Percentiles rank a stretch among this genome's conserved stretches.
Conservation (phyloP, 2,888 invertebrate genomes). For the Drosophila putrida region DNA sequence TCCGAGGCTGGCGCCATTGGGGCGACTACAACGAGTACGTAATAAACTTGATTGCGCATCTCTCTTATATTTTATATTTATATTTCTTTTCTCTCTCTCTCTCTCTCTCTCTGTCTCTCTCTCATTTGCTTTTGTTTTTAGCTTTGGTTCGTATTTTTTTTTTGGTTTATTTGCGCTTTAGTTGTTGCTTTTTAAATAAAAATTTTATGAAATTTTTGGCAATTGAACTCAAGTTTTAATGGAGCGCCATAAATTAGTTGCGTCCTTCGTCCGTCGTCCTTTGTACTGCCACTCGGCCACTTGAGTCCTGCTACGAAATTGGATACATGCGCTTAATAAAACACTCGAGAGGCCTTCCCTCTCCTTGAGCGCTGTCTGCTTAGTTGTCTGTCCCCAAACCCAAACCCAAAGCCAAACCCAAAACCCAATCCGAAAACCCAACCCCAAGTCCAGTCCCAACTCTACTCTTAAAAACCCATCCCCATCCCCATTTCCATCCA, state of each 20-base stretch:
- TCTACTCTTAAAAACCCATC: not conserved
- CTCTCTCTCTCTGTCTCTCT: not conserved
- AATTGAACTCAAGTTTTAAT: constrained; percentile 81
- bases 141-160: constrained; percentile 16
- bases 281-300: constrained; percentile 51
- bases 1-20: constrained; percentile 58
- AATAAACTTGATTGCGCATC: constrained; percentile 82
- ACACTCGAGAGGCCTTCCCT: constrained; percentile 69
- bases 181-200: constrained; percentile 72
- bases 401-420: constrained; percentile 3
- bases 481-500: constrained; percentile 39
- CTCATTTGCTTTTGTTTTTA: constrained; percentile 13
- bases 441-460: constrained; percentile 6
- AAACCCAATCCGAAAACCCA: not conserved
- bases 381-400: constrained; percentile 21
- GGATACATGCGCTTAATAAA: constrained; percentile 81
- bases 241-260: constrained; percentile 78
- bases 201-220: constrained; percentile 81
- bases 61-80: constrained; percentile 48
- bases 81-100: constrained; percentile 1
- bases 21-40: constrained; percentile 69
- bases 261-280: constrained; percentile 35
- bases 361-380: constrained; percentile 29
- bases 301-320: constrained; percentile 73
- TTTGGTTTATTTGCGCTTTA: constrained; percentile 28